A percentile compares a stretch with the other conserved stretches of the same genome.
phyloP scores from a whole-genome alignment of 2,113 vertebrate species.

The Trinectes maculatus region DNA sequence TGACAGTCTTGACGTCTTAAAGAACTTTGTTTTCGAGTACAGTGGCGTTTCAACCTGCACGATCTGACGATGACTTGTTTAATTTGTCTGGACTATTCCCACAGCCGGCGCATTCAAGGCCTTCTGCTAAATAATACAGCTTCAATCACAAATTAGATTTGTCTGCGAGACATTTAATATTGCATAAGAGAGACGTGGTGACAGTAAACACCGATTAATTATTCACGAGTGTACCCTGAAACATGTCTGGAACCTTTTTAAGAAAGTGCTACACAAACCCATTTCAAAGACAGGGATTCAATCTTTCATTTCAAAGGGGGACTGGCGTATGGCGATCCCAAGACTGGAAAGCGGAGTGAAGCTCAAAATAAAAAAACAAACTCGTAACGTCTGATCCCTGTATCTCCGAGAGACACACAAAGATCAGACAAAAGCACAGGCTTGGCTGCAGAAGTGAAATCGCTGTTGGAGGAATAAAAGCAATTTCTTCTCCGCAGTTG shows the following conservation, averaged over 20 bases:
- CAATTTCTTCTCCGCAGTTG: no score
- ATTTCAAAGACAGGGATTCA: constrained; percentile 53
- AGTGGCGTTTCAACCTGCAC: background rate
- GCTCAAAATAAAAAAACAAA: constrained; percentile 4
- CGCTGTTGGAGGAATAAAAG: no score
- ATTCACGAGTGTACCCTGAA: constrained; percentile 49
- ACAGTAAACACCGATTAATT: constrained; percentile 45
- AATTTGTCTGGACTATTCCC: background rate
- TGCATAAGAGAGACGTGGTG: constrained; percentile 22
- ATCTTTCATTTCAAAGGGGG: no score
- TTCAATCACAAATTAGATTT: constrained; percentile 33
- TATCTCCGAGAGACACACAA: no score
- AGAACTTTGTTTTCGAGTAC: constrained; percentile 5
- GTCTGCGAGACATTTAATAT: constrained; percentile 39
- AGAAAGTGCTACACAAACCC: constrained; percentile 38
- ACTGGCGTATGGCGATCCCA: no score
- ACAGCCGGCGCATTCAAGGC: background rate
- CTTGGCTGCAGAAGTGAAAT: no score
- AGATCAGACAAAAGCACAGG: no score
- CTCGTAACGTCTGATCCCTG: no score
- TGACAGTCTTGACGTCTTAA: background rate
- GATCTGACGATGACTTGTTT: constrained; percentile 11
- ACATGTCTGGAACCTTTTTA: constrained; percentile 47
- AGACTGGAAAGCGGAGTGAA: no score
- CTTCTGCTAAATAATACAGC: constrained; percentile 32